Evolutionary conservation across 92 coral and sea anemone species (phyloP), one percentile per base, ranked within the genome.

Genomic region (Phymanthus crucifer): DNA sequence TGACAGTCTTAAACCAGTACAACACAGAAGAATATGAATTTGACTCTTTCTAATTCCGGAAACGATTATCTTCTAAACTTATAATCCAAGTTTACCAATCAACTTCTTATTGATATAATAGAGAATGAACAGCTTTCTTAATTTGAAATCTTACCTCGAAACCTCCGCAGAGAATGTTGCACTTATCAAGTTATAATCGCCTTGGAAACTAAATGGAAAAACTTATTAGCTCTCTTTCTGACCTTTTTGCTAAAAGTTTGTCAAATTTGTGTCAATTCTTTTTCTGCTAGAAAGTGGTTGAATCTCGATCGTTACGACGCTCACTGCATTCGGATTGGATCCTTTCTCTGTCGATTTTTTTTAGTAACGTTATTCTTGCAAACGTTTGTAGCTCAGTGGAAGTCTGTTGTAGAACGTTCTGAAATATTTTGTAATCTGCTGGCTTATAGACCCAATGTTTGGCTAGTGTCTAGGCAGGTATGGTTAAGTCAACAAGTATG

Each of bases 1-100:
- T 61, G 35, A 61, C 34, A 10, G 31, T 0, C 31, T 21, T 54
- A n/a, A n/a, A 1, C n/a, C 27, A 29, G 2, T 7, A 21, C 18
- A 61, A 61, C 68, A 61, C 68, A 61, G 68, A 61, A 27, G 36
- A 0, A 24, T 24, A 61, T 6, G 11, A 61, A 0, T 8, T 29
- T 18, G 32, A 4, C 68, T 61, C 1, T 6, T 61, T 61, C 17
- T 18, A 26, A 61, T 26, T 61, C 68, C 68, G 68, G 68, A 61
- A 61, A 61, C 34, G 68, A 61, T 61, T 61, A 61, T 29, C 68
- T 61, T 17, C 68, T 29, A 61, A 61, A 61, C 68, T 61, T 61
- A n/a, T 27, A 61, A 61, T 61, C 68, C 9, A 27, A 61, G 68
- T 27, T 61, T 61, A 61, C 18, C 34, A 61, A 61, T 26, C 68